These are phyloP conservation scores for Epinephelus cyanopodus DNA, from an alignment of 2,113 vertebrate species.

Conservation along the genomic window DNA sequence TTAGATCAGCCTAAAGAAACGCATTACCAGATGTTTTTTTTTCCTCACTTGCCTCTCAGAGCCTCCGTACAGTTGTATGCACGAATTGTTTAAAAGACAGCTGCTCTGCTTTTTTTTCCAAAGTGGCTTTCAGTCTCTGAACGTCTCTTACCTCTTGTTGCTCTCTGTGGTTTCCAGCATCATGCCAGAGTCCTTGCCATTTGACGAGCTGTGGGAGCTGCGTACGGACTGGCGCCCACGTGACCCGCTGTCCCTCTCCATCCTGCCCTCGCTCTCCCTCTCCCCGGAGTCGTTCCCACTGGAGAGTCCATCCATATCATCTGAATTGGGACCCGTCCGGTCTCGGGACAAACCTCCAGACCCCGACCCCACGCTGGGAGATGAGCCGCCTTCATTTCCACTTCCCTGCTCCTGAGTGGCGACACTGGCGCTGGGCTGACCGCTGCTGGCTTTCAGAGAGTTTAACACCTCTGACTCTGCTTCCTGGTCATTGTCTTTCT, in stretches of 20 bases:
- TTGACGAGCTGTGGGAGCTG: slow-evolving; percentile 89
- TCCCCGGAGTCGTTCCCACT: slow-evolving; percentile 92
- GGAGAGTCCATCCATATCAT: slow-evolving; percentile 89
- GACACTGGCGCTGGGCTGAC: slow-evolving; percentile 23
- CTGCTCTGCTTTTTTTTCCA: neutral
- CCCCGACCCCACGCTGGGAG: slow-evolving; percentile 70
- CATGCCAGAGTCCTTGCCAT: slow-evolving; percentile 91
- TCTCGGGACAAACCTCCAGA: slow-evolving; percentile 62
- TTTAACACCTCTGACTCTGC: slow-evolving; percentile 27
- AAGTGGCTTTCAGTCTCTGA: neutral
- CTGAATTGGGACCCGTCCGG: slow-evolving; percentile 75
- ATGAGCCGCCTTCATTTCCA: neutral
- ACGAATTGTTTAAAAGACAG: neutral
- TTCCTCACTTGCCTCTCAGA: no score
- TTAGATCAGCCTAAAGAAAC: no score
- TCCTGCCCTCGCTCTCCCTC: slow-evolving; percentile 83
- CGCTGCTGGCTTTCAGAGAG: neutral
- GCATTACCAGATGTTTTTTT: no score
- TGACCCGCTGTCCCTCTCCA: slow-evolving; percentile 73
- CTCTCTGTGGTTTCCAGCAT: slow-evolving; percentile 90
- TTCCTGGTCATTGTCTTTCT: slow-evolving; percentile 56
- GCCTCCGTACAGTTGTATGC: no score
- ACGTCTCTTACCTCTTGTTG: slow-evolving; percentile 84
- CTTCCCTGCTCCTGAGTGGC: slow-evolving; percentile 19
- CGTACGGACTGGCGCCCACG: slow-evolving; percentile 80